A percentile compares a stretch with the other conserved stretches of the same genome.
phyloP scores from a whole-genome alignment of 1,140 invertebrate genomes.

The Steinernema feltiae region DNA sequence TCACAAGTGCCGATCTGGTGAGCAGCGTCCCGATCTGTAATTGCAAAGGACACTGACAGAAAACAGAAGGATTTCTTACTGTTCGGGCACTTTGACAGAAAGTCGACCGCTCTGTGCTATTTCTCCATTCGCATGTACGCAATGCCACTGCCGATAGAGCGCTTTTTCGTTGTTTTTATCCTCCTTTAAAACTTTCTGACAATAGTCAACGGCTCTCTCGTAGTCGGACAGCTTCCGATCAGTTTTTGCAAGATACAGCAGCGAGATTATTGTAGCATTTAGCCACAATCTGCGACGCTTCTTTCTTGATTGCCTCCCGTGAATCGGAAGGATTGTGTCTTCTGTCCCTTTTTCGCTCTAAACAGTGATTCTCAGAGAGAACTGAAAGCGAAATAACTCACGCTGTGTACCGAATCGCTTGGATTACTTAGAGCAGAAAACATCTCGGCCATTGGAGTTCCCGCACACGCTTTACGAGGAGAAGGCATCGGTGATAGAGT shows the following conservation, averaged over 20 bases:
- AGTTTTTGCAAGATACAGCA: background rate
- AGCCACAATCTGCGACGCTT: background rate
- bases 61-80: background rate
- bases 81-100: constrained; percentile 1
- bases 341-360: too few relatives aligned
- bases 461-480: background rate
- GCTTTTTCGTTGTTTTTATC: background rate
- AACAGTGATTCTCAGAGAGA: too few relatives aligned
- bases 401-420: background rate
- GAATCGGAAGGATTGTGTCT: too few relatives aligned
- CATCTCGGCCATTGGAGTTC: background rate
- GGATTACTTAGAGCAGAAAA: background rate
- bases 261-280: constrained; percentile 5
- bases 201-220: background rate
- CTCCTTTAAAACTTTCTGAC: background rate
- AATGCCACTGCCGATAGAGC: background rate
- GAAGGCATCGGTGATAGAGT: background rate
- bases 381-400: too few relatives aligned
- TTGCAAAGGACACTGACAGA: background rate
- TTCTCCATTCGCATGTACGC: constrained; percentile 9
- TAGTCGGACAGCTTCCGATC: constrained; percentile 2
- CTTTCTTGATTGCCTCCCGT: background rate
- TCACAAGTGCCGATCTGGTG: background rate
- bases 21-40: background rate
- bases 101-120: background rate